These are phyloP conservation scores for silkworm (Bombyx mori) DNA, from an alignment of 1,140 invertebrate genomes.

Conservation along the genomic window ASM3026992v2 NC_085107.1:20274501-20275000, in stretches of 20 bases:
- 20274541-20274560: not conserved
- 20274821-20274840: too few species aligned
- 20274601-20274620: conserved; percentile 69
- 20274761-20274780: conserved; percentile 43
- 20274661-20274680: conserved; percentile 6
- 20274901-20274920: conserved; percentile 28
- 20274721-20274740: not conserved
- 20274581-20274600: not conserved
- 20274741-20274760: conserved; percentile 11
- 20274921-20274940: not conserved
- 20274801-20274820: too few species aligned
- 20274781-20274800: conserved; percentile 23
- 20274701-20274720: not conserved
- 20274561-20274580: not conserved
- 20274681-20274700: conserved; percentile 18
- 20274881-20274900: too few species aligned
- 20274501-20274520: not conserved
- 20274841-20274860: conserved; percentile 70
- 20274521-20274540: not conserved
- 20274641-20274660: conserved; percentile 3
- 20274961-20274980: conserved; percentile 10
- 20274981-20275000: conserved; percentile 5
- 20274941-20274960: conserved; percentile 7
- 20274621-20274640: conserved; percentile 1
- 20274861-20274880: conserved; percentile 74